phyloP scores from a whole-genome alignment of 1,140 invertebrate species.

The Bacillus rossius region DNA sequence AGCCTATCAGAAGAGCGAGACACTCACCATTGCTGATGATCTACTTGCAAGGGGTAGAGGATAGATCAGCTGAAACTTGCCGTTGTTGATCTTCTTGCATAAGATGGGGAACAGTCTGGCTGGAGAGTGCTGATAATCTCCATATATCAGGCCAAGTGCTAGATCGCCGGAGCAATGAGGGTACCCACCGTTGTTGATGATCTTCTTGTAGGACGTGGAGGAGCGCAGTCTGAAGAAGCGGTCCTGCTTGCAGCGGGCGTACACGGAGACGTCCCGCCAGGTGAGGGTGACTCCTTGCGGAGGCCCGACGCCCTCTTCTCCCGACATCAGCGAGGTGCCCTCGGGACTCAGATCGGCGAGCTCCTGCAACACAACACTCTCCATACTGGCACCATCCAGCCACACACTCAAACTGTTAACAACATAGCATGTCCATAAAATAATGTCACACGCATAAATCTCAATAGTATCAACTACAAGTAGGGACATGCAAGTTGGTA shows the following conservation, averaged over 20 bases:
- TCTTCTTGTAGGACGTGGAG: constrained; percentile 49
- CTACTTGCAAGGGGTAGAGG: not conserved
- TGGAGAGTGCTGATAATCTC: not conserved
- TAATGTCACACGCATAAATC: no score
- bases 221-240: constrained; percentile 29
- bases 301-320: constrained; percentile 51
- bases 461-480: no score
- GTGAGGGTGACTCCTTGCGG: constrained; percentile 57
- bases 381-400: no score
- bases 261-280: constrained; percentile 68
- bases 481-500: no score
- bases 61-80: not conserved
- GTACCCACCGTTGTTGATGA: constrained; percentile 59
- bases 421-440: no score
- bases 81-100: not conserved
- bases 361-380: not conserved
- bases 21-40: no score
- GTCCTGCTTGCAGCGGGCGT: constrained; percentile 50
- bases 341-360: not conserved
- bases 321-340: not conserved
- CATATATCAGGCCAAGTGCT: not conserved
- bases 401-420: no score
- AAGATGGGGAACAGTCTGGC: not conserved
- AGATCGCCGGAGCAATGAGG: not conserved
- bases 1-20: no score